phyloP scores from a whole-genome alignment of 1,140 invertebrate species.

The Caenorhabditis inopinata region DNA sequence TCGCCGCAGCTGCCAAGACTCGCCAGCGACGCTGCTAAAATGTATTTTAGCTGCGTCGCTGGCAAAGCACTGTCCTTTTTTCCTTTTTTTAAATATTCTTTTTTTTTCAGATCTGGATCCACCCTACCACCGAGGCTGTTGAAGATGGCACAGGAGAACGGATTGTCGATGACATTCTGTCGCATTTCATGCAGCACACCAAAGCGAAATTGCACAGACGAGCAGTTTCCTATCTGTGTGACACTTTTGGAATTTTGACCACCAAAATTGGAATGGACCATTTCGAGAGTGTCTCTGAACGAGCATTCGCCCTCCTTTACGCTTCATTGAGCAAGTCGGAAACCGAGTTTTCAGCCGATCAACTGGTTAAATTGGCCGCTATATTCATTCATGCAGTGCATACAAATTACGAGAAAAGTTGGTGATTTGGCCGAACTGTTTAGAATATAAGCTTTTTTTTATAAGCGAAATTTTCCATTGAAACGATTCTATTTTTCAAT shows the following conservation, averaged over 20 bases:
- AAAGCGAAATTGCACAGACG: conserved; percentile 36
- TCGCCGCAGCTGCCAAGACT: no score
- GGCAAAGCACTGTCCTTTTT: no score
- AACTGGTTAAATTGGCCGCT: conserved; percentile 34
- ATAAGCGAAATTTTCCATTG: no score
- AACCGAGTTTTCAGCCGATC: conserved; percentile 20
- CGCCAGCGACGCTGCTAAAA: no score
- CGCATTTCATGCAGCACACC: background rate
- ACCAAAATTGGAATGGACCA: conserved; percentile 49
- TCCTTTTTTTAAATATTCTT: background rate
- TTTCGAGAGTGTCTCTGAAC: conserved; percentile 36
- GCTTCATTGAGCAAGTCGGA: conserved; percentile 5
- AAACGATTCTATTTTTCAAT: no score
- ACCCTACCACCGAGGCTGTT: background rate
- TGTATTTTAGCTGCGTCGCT: no score
- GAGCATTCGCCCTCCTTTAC: conserved; percentile 12
- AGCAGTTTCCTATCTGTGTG: conserved; percentile 23
- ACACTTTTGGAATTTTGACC: conserved; percentile 29
- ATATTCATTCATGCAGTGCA: conserved; percentile 43
- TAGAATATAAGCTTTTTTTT: no score
- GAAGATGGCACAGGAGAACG: background rate
- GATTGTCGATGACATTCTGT: background rate
- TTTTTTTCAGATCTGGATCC: background rate
- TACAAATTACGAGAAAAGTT: background rate
- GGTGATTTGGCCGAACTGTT: no score